Percentiles rank a stretch among this genome's conserved stretches.
These are phyloP conservation scores for Xiphias gladius DNA, from an alignment of 2,113 vertebrate species.

Conservation along the genomic window DNA sequence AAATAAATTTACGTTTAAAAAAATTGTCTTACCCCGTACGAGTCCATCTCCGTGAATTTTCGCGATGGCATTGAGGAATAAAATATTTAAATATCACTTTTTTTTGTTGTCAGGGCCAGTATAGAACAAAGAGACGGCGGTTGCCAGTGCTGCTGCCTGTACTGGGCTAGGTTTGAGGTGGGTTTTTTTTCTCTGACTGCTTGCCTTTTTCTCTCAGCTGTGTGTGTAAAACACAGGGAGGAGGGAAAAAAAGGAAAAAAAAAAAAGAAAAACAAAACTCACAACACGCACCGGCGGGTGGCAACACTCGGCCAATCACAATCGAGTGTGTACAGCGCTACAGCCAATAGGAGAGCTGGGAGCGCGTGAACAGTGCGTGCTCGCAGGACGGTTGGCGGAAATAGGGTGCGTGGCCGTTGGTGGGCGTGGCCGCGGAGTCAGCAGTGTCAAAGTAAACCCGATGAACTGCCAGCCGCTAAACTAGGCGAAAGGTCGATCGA, in stretches of 20 bases:
- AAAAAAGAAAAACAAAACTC: slow-evolving; percentile 78
- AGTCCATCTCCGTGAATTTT: slow-evolving; percentile 77
- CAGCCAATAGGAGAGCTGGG: slow-evolving; percentile 83
- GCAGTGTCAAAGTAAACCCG: slow-evolving; percentile 86
- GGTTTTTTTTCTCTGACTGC: slow-evolving; percentile 75
- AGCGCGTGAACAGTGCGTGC: slow-evolving; percentile 92
- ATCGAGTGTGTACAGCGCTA: slow-evolving; percentile 61
- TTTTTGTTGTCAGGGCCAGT: slow-evolving; percentile 68
- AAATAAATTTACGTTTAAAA: slow-evolving; percentile 17
- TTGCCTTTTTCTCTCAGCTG: slow-evolving; percentile 85
- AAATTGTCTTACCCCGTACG: slow-evolving; percentile 75
- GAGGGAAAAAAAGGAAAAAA: slow-evolving; percentile 47
- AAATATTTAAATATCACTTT: slow-evolving; percentile 43
- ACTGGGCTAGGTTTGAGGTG: slow-evolving; percentile 66
- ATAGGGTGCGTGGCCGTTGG: slow-evolving; percentile 84
- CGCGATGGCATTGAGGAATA: slow-evolving; percentile 73
- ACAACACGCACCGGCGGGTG: slow-evolving; percentile 82
- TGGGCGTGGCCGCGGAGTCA: slow-evolving; percentile 85
- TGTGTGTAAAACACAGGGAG: slow-evolving; percentile 82
- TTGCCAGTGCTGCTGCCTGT: slow-evolving; percentile 69
- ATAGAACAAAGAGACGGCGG: slow-evolving; percentile 80
- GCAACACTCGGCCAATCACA: slow-evolving; percentile 86
- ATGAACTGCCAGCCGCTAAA: slow-evolving; percentile 84
- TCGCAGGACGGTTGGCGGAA: slow-evolving; percentile 83
- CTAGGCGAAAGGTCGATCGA: slow-evolving; percentile 91